phyloP scores from a whole-genome alignment of 2,888 invertebrate species.

The Tiliacea citrago region DNA sequence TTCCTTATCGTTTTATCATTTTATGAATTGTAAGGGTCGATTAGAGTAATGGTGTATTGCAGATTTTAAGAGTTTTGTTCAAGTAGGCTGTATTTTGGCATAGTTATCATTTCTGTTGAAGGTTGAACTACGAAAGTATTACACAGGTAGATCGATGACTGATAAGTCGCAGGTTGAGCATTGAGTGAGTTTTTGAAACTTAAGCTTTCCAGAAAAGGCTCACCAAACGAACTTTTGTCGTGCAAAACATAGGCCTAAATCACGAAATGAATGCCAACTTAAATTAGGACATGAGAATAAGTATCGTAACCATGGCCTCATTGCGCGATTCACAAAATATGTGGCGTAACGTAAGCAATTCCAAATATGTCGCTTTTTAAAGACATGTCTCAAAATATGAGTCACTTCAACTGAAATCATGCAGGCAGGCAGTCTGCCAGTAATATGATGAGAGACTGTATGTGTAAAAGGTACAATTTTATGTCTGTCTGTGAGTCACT shows the following conservation, averaged over 20 bases:
- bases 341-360: slow-evolving; percentile 28
- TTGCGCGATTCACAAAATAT: slow-evolving; percentile 10
- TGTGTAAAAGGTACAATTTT: slow-evolving; percentile 17
- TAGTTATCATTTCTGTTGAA: not conserved
- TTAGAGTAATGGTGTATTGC: not conserved
- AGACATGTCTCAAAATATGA: slow-evolving; percentile 35
- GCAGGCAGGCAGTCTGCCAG: slow-evolving; percentile 40
- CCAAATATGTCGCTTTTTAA: slow-evolving; percentile 52
- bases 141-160: not conserved
- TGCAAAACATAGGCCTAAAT: not conserved
- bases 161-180: not conserved
- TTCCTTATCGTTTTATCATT: slow-evolving; percentile 36
- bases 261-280: not conserved
- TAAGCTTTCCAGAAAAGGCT: not conserved
- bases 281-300: not conserved
- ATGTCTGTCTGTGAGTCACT: slow-evolving; percentile 47
- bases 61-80: slow-evolving; percentile 3
- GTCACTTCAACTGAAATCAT: slow-evolving; percentile 36
- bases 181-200: not conserved
- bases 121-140: not conserved
- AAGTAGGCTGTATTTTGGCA: not conserved
- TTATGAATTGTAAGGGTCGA: slow-evolving; percentile 32
- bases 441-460: not conserved
- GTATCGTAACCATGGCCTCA: slow-evolving; percentile 4
- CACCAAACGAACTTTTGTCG: no score